Conservation (phyloP, 2,113 vertebrate genomes). For the Chloebia gouldiae region DNA sequence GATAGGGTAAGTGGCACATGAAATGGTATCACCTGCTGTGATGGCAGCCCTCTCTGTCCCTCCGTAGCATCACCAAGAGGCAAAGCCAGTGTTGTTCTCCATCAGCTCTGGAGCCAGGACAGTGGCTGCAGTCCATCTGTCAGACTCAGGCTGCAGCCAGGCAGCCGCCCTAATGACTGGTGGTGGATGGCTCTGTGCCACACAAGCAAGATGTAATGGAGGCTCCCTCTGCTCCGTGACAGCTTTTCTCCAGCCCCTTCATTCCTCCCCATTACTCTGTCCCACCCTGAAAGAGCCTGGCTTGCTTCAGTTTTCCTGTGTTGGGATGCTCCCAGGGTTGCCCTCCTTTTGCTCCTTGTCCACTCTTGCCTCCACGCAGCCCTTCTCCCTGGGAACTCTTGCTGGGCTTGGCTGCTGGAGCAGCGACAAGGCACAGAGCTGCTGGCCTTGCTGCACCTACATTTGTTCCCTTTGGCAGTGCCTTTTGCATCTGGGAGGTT, state of each 20-base stretch:
- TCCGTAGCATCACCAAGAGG: not conserved
- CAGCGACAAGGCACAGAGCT: not conserved
- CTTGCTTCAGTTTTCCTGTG: fast-evolving
- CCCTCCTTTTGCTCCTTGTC: not conserved
- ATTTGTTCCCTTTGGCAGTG: not conserved
- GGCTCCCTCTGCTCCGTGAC: not conserved
- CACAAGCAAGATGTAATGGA: not conserved
- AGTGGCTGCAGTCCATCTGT: not conserved
- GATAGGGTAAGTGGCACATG: not conserved
- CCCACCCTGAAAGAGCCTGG: not conserved
- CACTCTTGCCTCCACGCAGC: not conserved
- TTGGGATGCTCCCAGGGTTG: not conserved
- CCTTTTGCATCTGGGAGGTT: not conserved
- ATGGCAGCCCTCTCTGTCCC: not conserved
- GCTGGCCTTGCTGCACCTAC: not conserved
- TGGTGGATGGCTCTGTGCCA: not conserved
- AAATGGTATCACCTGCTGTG: not conserved
- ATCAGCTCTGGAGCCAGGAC: not conserved
- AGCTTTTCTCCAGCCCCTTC: not conserved
- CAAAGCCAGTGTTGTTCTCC: not conserved
- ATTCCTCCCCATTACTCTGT: not conserved
- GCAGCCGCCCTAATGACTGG: not conserved
- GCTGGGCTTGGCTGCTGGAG: not conserved
- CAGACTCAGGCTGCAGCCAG: not conserved
- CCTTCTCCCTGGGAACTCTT: not conserved